These are phyloP conservation scores for Macrobrachium rosenbergii DNA, from an alignment of 1,140 invertebrate genomes.

Conservation along the genomic window DNA sequence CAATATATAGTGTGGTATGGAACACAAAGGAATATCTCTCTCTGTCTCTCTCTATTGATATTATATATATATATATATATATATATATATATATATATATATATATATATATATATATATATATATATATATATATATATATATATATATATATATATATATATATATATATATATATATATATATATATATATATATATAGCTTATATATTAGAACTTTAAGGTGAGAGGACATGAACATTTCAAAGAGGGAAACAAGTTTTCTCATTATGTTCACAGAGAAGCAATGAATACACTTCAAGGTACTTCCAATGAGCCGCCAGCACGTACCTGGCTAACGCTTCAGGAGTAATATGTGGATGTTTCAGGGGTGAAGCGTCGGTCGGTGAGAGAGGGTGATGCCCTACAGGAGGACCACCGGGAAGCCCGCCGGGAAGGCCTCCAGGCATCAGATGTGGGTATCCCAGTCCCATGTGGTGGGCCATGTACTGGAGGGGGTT, in stretches of 20 bases:
- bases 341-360: constrained; percentile 61
- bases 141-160: constrained; percentile 38
- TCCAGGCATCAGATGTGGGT: constrained; percentile 62
- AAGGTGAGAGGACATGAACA: not conserved
- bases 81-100: no score
- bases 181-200: not conserved
- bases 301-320: not conserved
- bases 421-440: constrained; percentile 62
- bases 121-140: constrained; percentile 37
- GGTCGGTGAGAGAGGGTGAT: constrained; percentile 61
- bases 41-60: no score
- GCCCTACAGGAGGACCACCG: constrained; percentile 48
- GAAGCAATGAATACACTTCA: no score
- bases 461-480: constrained; percentile 65
- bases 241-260: not conserved
- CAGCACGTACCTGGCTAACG: constrained; percentile 56
- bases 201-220: not conserved
- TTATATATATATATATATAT: no score
- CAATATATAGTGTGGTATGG: no score
- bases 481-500: constrained; percentile 65
- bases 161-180: constrained; percentile 24
- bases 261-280: not conserved
- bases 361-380: constrained; percentile 62
- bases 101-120: constrained; percentile 1
- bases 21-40: no score